These are phyloP conservation scores for Shargacucullia verbasci DNA, from an alignment of 2,888 invertebrate species.

Conservation along the genomic window DNA sequence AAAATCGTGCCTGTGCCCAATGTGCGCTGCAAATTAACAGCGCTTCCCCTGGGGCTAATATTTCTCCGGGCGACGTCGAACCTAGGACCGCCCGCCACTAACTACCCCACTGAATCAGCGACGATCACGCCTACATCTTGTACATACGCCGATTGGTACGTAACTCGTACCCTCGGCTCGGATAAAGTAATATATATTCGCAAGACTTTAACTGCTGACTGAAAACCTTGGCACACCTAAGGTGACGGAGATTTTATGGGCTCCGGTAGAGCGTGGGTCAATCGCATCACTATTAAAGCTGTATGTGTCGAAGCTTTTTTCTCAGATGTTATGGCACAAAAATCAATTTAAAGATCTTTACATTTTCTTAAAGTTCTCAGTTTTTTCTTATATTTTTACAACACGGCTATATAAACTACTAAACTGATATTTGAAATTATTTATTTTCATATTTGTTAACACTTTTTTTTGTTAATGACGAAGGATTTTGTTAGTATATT, in stretches of 20 bases:
- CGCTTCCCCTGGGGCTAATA: constrained; percentile 85
- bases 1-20: constrained; percentile 82
- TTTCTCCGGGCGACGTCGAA: constrained; percentile 86
- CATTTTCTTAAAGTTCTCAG: too few relatives aligned
- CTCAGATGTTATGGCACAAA: constrained; percentile 9
- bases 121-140: constrained; percentile 88
- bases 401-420: too few relatives aligned
- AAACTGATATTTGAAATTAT: too few relatives aligned
- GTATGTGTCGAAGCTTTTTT: constrained; percentile 32
- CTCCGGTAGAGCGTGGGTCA: constrained; percentile 45
- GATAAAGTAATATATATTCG: constrained; percentile 82
- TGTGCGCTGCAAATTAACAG: constrained; percentile 86
- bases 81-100: constrained; percentile 86
- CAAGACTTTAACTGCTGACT: constrained; percentile 79
- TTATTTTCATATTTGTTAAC: too few relatives aligned
- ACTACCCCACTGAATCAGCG: constrained; percentile 88
- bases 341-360: background rate
- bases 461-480: too few relatives aligned
- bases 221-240: constrained; percentile 66
- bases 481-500: constrained; percentile 4
- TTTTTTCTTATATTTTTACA: too few relatives aligned
- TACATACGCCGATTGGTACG: constrained; percentile 86
- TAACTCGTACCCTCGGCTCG: constrained; percentile 78
- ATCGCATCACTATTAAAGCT: constrained; percentile 46
- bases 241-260: constrained; percentile 58